phyloP scores from a whole-genome alignment of 2,797 vertebrate species.

The Orestias chungarensis region DNA sequence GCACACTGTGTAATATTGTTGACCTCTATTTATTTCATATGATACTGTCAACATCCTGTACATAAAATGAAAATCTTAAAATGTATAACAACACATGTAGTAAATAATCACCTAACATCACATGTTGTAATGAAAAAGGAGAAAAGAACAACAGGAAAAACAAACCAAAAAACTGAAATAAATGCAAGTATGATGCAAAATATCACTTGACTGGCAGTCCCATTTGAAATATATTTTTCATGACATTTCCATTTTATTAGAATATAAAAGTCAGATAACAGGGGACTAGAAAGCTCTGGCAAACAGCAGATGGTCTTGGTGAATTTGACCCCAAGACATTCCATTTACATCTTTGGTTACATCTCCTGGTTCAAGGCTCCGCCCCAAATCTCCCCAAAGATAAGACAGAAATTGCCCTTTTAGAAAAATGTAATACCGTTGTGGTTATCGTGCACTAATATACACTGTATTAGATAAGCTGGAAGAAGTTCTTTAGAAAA shows the following conservation, averaged over 20 bases:
- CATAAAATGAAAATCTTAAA: neutral
- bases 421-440: neutral
- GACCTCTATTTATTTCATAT: neutral
- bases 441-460: conserved; percentile 10
- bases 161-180: neutral
- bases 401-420: conserved; percentile 33
- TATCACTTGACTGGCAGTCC: conserved; percentile 1
- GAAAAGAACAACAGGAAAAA: no score
- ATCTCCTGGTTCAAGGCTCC: conserved; percentile 1
- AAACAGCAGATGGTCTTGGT: conserved; percentile 53
- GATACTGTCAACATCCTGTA: neutral
- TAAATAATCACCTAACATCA: neutral
- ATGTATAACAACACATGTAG: neutral
- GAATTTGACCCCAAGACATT: conserved; percentile 45
- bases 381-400: conserved; percentile 1
- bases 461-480: neutral
- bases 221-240: conserved; percentile 38
- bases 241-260: conserved; percentile 41
- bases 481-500: neutral
- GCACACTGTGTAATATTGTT: neutral
- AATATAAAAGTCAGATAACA: conserved; percentile 33
- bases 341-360: conserved; percentile 45
- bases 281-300: neutral
- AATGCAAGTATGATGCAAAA: neutral
- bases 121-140: neutral